Conservation (phyloP, 2,113 vertebrate genomes). For the Ramphastos sulfuratus region DNA sequence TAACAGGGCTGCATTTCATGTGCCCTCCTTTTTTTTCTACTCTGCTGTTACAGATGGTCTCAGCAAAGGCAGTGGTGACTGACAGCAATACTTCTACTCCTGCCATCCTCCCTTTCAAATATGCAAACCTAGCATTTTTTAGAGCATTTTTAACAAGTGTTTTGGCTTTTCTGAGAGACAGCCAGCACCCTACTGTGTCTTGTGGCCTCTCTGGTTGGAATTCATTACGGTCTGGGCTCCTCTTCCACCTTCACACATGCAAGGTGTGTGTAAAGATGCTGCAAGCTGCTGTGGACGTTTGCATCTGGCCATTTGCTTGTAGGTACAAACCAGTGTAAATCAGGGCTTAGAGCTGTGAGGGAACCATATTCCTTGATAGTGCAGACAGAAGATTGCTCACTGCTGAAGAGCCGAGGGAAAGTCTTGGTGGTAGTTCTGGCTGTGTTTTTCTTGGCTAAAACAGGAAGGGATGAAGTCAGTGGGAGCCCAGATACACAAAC, state of each 20-base stretch:
- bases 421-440: not conserved
- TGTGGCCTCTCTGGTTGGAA: not conserved
- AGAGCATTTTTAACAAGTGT: not conserved
- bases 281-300: not conserved
- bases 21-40: not conserved
- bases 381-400: not conserved
- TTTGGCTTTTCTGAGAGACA: not conserved
- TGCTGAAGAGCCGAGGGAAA: not conserved
- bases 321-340: not conserved
- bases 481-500: not conserved
- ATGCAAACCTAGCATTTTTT: not conserved
- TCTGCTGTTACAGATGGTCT: not conserved
- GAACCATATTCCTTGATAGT: rapidly evolving
- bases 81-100: slow-evolving; percentile 5
- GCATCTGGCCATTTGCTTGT: not conserved
- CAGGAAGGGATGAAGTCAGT: not conserved
- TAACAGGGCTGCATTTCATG: not conserved
- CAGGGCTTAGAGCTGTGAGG: not conserved
- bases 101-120: not conserved
- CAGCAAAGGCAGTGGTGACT: not conserved
- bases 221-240: not conserved
- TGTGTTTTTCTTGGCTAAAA: not conserved
- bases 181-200: not conserved
- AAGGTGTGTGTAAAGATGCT: not conserved
- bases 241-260: not conserved